A percentile compares a stretch with the other conserved stretches of the same genome.
Conservation (phyloP, 1,140 invertebrate genomes). For the Meteorus sp. region DNA sequence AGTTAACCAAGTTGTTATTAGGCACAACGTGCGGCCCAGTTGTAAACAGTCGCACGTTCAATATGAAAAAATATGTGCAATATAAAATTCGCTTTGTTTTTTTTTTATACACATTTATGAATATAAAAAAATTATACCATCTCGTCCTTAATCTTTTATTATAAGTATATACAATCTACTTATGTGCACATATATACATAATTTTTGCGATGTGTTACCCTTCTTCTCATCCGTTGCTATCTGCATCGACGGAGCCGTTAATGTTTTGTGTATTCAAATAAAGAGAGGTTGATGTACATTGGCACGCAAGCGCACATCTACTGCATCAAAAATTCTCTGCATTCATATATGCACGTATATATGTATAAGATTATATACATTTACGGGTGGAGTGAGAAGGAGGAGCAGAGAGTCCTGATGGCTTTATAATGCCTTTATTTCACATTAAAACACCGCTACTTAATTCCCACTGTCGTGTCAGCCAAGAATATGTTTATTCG, state of each 20-base stretch:
- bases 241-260: slow-evolving; percentile 36
- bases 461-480: slow-evolving; percentile 26
- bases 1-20: slow-evolving; percentile 52
- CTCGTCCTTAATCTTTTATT: no score
- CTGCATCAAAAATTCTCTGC: no score
- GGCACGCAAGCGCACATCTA: slow-evolving; percentile 39
- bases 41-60: no score
- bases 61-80: background rate
- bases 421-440: slow-evolving; percentile 55
- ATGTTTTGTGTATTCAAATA: slow-evolving; percentile 56
- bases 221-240: background rate
- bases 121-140: no score
- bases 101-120: no score
- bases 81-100: background rate
- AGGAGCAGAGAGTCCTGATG: slow-evolving; percentile 41
- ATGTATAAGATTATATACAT: no score
- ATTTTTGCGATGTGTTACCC: no score
- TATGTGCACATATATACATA: no score
- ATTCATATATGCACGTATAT: slow-evolving; percentile 55
- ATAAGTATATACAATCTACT: no score
- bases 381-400: background rate
- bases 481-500: no score
- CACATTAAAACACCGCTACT: slow-evolving; percentile 43
- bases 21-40: slow-evolving; percentile 32
- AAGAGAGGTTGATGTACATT: slow-evolving; percentile 43